Evolutionary conservation across 2,113 vertebrate genomes (phyloP).

Genomic region (Fulica atra): DNA sequence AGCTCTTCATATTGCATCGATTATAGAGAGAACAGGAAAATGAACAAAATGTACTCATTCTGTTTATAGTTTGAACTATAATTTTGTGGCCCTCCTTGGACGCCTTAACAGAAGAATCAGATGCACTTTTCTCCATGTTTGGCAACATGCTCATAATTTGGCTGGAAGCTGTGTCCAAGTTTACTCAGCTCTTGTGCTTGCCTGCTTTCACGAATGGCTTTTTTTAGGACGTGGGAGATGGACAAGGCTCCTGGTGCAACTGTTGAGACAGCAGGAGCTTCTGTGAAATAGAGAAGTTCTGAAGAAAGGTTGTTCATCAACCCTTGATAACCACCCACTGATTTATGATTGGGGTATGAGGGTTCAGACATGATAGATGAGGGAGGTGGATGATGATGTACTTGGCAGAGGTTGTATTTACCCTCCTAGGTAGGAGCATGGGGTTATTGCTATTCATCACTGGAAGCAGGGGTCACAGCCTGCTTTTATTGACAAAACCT

Average conservation of each 20-base stretch:
- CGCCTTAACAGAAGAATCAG: constrained; percentile 46
- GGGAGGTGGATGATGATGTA: not conserved
- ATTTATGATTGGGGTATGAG: not conserved
- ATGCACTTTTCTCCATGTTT: constrained; percentile 59
- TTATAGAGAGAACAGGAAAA: constrained; percentile 61
- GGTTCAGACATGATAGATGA: not conserved
- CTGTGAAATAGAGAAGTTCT: not conserved
- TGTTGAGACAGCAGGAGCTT: not conserved
- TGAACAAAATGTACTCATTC: constrained; percentile 71
- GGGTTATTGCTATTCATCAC: not conserved
- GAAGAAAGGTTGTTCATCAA: not conserved
- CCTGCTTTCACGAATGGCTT: not conserved
- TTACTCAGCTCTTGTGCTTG: constrained; percentile 31
- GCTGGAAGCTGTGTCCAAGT: constrained; percentile 47
- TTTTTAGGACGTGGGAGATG: not conserved
- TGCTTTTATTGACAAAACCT: not conserved
- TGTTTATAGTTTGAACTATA: constrained; percentile 69
- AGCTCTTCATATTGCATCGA: constrained; percentile 64
- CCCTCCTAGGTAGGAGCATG: not conserved
- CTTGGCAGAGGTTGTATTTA: not conserved
- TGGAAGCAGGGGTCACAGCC: not conserved
- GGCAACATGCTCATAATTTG: constrained; percentile 36
- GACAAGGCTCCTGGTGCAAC: not conserved
- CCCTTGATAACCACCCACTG: not conserved
- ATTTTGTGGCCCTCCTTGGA: constrained; percentile 71